phyloP scores from a whole-genome alignment of 64 coral and sea anemone species.

The Trachythela sp. region DNA sequence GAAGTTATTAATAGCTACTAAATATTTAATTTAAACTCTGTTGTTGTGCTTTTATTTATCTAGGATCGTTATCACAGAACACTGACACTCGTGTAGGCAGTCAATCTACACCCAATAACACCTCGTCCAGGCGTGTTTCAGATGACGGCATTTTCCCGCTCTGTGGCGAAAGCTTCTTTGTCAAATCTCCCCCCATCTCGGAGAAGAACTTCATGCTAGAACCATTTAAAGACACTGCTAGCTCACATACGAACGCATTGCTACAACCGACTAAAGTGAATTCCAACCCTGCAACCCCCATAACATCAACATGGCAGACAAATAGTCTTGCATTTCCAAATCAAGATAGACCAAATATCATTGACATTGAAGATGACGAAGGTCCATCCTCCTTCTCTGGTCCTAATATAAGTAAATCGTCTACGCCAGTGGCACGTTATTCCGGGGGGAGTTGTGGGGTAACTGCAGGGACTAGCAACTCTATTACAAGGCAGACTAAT shows the following conservation, averaged over 20 bases:
- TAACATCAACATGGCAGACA: not conserved
- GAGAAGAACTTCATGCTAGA: not conserved
- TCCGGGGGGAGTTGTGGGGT: not conserved
- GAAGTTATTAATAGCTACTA: too few species aligned
- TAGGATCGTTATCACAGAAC: too few species aligned
- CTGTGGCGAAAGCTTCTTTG: not conserved
- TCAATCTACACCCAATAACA: too few species aligned
- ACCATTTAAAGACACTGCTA: not conserved
- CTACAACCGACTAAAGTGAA: not conserved
- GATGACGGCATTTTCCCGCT: not conserved
- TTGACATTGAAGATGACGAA: not conserved
- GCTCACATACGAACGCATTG: not conserved
- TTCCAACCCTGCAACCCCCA: not conserved
- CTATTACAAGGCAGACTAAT: too few species aligned
- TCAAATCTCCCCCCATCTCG: not conserved
- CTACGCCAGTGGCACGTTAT: not conserved
- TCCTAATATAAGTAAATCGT: not conserved
- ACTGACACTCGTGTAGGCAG: too few species aligned
- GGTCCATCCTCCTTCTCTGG: not conserved
- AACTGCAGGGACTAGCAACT: not conserved
- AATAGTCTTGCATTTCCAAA: not conserved
- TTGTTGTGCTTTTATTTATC: too few species aligned
- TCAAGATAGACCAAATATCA: not conserved
- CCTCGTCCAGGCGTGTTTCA: not conserved
- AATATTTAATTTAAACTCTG: too few species aligned